Base-by-base conservation (phyloP, 2,113 vertebrate species). In the Vimba vimba region DNA sequence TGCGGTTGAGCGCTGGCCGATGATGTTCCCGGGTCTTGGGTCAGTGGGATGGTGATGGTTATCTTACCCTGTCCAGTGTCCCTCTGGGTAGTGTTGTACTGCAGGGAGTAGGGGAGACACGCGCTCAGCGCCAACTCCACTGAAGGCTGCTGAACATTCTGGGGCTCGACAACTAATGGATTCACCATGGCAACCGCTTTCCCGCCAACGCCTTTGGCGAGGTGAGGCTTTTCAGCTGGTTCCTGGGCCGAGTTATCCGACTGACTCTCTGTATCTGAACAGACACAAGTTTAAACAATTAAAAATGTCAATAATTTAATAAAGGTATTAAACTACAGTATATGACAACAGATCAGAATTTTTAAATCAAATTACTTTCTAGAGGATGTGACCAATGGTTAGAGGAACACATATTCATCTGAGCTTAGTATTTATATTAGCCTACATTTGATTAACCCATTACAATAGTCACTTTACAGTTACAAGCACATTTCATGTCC, bases 251-350 rank as follows among this genome's bases (percentile, higher is more conserved):
- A 96, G 89, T 96, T 95, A 87, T 97, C 96, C 27, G 96, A 97
- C 91, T 96, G 96, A 92, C 96, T 96, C 91, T 96, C 96, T 27
- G 96, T 95, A 86, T 97, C 96, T 97, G 86, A 6, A 81, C n/a
- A 27, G 23, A 27, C 11, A 59, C 15, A 55, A 6, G 71, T 55
- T 55, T 39, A 73, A 86, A 30, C 47, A 69, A 71, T 2, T 57
- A 7, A 57, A 57, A 57, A 27, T 15, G 47, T 30, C 25, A 8
- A 76, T 27, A 0, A 52, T 75, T n/a, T 47, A 11, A 13, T 25
- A 75, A 39, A 9, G 1, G 66, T 3, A 36, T 33, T 10, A 33
- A 60, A 45, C 21, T 33, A 19, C 19, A 6, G 50, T 17, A 52
- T 52, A 52, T 23, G 6, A 57, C 55, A 57, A 57, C 6, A 55